Evolutionary conservation across 2,113 vertebrate genomes (phyloP).

Genomic region (Tachysurus fulvidraco): DNA sequence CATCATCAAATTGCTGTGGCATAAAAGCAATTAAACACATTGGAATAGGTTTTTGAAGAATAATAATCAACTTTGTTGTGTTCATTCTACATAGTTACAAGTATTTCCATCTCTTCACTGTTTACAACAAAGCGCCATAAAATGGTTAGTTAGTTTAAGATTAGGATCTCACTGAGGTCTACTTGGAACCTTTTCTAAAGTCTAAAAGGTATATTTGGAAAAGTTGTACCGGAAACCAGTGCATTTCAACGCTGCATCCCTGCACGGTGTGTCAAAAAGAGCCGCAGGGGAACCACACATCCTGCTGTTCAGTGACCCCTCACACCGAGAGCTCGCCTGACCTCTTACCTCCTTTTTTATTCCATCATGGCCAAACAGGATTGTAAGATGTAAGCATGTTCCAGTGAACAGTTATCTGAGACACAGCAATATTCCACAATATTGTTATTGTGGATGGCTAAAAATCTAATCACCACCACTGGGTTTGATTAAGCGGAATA

Average conservation of each 20-base stretch:
- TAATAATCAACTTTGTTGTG: not conserved
- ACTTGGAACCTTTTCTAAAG: not conserved
- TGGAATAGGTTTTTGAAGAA: no score
- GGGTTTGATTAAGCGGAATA: constrained; percentile 19
- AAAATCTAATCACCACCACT: not conserved
- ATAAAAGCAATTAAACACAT: not conserved
- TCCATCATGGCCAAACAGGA: not conserved
- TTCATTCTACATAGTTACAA: not conserved
- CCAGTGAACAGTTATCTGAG: not conserved
- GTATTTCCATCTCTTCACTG: not conserved
- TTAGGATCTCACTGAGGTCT: not conserved
- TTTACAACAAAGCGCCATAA: not conserved
- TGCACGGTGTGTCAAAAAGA: not conserved
- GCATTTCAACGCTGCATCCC: not conserved
- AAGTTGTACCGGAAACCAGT: not conserved
- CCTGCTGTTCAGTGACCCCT: constrained; percentile 59
- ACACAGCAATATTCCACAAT: not conserved
- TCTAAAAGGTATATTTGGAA: not conserved
- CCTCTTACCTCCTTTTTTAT: constrained; percentile 36
- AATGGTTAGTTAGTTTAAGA: not conserved
- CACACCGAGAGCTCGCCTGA: constrained; percentile 51
- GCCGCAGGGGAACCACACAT: constrained; percentile 57
- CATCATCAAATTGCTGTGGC: not conserved
- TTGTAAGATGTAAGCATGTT: not conserved
- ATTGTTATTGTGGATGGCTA: not conserved